phyloP scores from a whole-genome alignment of 1,140 invertebrate genomes.

The Aphis gossypii region DNA sequence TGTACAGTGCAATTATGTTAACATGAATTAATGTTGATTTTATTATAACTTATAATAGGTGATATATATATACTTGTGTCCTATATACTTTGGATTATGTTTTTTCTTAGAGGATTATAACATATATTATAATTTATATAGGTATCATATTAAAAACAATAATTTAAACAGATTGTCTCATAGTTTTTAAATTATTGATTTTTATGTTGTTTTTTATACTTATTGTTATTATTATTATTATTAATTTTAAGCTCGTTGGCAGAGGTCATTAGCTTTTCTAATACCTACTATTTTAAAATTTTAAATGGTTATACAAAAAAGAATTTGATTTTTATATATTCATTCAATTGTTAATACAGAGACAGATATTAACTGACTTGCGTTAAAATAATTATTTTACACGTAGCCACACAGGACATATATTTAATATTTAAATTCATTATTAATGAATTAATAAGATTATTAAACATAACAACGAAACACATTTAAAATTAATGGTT shows the following conservation, averaged over 20 bases:
- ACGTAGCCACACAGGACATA: not conserved
- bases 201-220: not conserved
- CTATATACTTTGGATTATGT: too few relatives aligned
- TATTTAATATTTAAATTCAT: not conserved
- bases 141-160: not conserved
- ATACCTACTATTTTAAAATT: not conserved
- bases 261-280: not conserved
- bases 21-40: not conserved
- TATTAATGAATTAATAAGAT: not conserved
- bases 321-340: not conserved
- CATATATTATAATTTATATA: not conserved
- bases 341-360: not conserved
- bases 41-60: not conserved
- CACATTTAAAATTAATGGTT: not conserved
- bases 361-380: not conserved
- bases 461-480: conserved; percentile 1
- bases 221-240: not conserved
- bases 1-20: not conserved
- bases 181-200: not conserved
- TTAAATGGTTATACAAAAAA: not conserved
- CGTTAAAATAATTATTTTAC: not conserved
- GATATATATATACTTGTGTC: too few relatives aligned
- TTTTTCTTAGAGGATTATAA: too few relatives aligned
- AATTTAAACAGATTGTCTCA: not conserved
- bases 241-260: not conserved